A percentile compares a stretch with the other conserved stretches of the same genome.
phyloP scores from a whole-genome alignment of 1,140 invertebrate genomes.

The Zophobas atratus region DNA sequence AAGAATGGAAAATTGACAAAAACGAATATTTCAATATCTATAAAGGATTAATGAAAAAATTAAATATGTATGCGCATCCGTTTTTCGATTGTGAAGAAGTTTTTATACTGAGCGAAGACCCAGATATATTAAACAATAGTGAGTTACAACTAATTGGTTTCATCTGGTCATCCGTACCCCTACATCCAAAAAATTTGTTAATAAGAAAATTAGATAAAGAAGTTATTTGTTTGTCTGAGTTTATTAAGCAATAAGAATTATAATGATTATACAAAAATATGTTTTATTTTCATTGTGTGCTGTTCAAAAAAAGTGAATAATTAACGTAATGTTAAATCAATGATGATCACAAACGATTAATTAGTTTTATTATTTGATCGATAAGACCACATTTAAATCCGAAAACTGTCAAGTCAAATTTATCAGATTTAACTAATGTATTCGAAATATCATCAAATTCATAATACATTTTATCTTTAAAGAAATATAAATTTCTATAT shows the following conservation, averaged over 20 bases:
- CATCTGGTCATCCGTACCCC: neutral
- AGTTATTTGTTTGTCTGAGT: neutral
- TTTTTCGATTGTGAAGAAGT: neutral
- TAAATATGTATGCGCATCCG: neutral
- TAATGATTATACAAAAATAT: conserved; percentile 14
- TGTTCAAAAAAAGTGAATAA: conserved; percentile 24
- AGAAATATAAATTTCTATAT: too few relatives aligned
- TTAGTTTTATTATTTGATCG: too few relatives aligned
- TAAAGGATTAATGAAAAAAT: neutral
- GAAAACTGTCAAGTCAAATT: too few relatives aligned
- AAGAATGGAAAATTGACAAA: conserved; percentile 10
- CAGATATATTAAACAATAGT: neutral
- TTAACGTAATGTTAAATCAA: neutral
- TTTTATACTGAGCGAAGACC: neutral
- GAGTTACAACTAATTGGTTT: conserved; percentile 11
- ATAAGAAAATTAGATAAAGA: neutral
- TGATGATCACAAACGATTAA: too few relatives aligned
- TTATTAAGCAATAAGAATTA: neutral
- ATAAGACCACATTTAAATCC: too few relatives aligned
- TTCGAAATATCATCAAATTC: too few relatives aligned
- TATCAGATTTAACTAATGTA: too few relatives aligned
- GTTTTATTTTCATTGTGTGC: conserved; percentile 21
- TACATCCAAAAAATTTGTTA: neutral
- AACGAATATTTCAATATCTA: neutral
- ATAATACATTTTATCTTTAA: too few relatives aligned